Evolutionary conservation across 2,797 vertebrate species (phyloP).

Genomic region (Rhinoraja longicauda): DNA sequence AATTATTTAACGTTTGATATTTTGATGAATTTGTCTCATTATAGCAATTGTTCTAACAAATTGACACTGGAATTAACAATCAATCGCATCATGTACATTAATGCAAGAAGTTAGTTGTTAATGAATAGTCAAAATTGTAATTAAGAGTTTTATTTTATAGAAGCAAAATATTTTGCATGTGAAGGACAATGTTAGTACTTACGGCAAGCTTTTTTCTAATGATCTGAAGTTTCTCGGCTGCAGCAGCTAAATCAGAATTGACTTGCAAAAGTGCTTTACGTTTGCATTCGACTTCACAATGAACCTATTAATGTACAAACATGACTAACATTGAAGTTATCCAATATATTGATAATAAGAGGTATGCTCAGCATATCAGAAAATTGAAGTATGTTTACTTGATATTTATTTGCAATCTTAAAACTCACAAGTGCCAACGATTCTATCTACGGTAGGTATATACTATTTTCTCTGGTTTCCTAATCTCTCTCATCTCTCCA

Average conservation of each 20-base stretch:
- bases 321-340: neutral
- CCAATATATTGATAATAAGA: neutral
- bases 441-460: neutral
- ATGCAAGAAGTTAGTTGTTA: slow-evolving; percentile 1
- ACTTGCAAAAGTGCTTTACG: slow-evolving; percentile 63
- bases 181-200: slow-evolving; percentile 42
- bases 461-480: neutral
- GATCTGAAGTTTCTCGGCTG: slow-evolving; percentile 64
- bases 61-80: neutral
- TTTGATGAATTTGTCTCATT: neutral
- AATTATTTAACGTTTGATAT: neutral
- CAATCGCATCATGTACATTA: neutral
- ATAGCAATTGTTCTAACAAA: neutral
- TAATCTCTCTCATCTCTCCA: neutral
- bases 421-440: neutral
- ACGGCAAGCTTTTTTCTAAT: slow-evolving; percentile 65
- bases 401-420: neutral
- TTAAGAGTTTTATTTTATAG: neutral
- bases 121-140: neutral
- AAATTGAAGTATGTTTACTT: neutral
- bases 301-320: slow-evolving; percentile 49
- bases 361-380: neutral
- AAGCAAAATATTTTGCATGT: neutral
- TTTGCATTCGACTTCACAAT: slow-evolving; percentile 66
- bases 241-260: slow-evolving; percentile 61